Conservation (phyloP, 2,888 invertebrate species). For the Cyrtodaria siliqua region DNA sequence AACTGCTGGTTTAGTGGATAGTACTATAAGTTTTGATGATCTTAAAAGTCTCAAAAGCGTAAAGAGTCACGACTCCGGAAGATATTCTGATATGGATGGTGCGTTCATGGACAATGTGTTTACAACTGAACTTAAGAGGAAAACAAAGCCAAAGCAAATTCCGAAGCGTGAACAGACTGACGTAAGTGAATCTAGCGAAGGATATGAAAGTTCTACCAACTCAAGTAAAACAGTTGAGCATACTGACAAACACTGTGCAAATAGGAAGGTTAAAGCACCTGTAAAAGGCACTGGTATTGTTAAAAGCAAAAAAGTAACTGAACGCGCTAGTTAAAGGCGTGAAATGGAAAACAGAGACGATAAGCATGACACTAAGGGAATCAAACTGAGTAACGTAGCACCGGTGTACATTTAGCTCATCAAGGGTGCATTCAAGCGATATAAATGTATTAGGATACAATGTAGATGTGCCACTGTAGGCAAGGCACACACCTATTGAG, state of each 20-base stretch:
- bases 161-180: not conserved
- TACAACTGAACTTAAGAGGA: too few species aligned
- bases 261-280: not conserved
- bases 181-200: conserved; percentile 35
- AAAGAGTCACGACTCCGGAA: conserved; percentile 75
- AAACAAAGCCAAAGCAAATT: not conserved
- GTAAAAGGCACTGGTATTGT: not conserved
- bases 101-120: conserved; percentile 8
- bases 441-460: too few species aligned
- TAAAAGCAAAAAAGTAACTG: not conserved
- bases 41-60: conserved; percentile 61
- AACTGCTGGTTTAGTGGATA: not conserved
- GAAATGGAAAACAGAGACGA: not conserved
- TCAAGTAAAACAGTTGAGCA: conserved; percentile 16
- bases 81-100: conserved; percentile 74
- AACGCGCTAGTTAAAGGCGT: too few species aligned
- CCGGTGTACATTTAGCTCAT: conserved; percentile 31
- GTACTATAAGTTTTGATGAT: conserved; percentile 13
- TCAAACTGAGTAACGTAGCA: conserved; percentile 14
- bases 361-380: conserved; percentile 5
- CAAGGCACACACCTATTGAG: too few species aligned
- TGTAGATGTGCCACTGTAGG: too few species aligned
- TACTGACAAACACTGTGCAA: not conserved
- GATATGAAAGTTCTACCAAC: conserved; percentile 44
- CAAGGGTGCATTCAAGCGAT: too few species aligned